Conservation (phyloP, 2,797 vertebrate species). For the Scolopax bukidnonensis region DNA sequence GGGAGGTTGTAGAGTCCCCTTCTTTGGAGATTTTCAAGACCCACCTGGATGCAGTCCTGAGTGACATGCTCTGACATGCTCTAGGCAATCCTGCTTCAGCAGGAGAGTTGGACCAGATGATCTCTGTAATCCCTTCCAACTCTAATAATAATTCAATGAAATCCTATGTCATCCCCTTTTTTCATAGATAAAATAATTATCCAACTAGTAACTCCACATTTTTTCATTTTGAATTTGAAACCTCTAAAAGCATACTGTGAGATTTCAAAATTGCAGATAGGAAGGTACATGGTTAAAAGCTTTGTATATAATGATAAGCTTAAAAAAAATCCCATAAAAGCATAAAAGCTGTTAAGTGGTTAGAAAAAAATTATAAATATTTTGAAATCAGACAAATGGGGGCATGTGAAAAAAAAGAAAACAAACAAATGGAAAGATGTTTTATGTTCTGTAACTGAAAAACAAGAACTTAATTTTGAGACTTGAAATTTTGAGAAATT, state of each 20-base stretch:
- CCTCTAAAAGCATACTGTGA: not conserved
- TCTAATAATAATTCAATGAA: no score
- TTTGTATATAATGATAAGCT: not conserved
- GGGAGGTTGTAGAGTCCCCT: no score
- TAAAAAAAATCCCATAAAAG: not conserved
- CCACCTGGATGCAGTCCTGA: no score
- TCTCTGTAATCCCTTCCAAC: no score
- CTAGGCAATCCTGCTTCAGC: no score
- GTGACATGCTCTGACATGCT: no score
- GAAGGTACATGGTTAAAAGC: not conserved
- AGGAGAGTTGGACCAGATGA: no score
- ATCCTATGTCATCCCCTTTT: not conserved
- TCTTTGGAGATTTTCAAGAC: no score
- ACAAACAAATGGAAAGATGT: not conserved
- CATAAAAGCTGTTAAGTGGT: not conserved
- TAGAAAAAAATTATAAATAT: not conserved
- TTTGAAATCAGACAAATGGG: not conserved
- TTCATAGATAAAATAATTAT: not conserved
- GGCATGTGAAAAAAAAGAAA: not conserved
- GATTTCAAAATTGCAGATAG: not conserved
- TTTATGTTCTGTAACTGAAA: not conserved
- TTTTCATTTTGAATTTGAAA: not conserved
- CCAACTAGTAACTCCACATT: not conserved
- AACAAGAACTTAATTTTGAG: not conserved
- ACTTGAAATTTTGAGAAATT: not conserved